Percentiles rank a stretch among this genome's conserved stretches.
Conservation (phyloP, 2,113 vertebrate genomes). For the Miniopterus natalensis region DNA sequence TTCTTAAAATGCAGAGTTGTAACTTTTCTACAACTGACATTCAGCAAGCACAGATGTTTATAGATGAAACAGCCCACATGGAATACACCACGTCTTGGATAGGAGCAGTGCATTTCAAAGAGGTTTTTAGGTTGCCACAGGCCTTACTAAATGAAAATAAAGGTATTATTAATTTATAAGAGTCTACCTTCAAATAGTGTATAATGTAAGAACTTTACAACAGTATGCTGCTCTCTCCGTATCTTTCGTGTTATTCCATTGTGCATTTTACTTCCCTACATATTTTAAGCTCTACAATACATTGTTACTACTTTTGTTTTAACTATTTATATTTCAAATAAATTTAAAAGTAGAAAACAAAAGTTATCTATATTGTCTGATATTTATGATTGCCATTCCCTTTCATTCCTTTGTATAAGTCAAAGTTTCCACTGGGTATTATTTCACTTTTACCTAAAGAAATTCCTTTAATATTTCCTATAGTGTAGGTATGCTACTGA, state of each 20-base stretch:
- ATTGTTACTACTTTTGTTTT: constrained; percentile 7
- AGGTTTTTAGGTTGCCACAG: not conserved
- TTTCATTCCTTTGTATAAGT: not conserved
- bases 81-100: constrained; percentile 16
- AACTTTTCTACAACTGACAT: constrained; percentile 5
- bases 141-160: constrained; percentile 48
- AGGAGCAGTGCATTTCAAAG: not conserved
- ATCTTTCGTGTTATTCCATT: not conserved
- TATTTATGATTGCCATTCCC: not conserved
- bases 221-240: not conserved
- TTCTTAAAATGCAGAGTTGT: not conserved
- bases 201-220: not conserved
- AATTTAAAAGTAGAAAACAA: constrained; percentile 27
- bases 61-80: not conserved
- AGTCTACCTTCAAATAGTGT: not conserved
- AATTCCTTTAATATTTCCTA: not conserved
- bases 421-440: not conserved
- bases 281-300: not conserved
- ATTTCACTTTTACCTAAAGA: not conserved
- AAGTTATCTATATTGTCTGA: not conserved
- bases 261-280: not conserved
- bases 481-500: not conserved
- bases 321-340: not conserved
- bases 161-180: not conserved
- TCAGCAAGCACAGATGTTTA: constrained; percentile 21